These are phyloP conservation scores for Strongylocentrotus purpuratus DNA, from an alignment of 35 echinoderm and acorn worm species.

Conservation along the genomic window DNA sequence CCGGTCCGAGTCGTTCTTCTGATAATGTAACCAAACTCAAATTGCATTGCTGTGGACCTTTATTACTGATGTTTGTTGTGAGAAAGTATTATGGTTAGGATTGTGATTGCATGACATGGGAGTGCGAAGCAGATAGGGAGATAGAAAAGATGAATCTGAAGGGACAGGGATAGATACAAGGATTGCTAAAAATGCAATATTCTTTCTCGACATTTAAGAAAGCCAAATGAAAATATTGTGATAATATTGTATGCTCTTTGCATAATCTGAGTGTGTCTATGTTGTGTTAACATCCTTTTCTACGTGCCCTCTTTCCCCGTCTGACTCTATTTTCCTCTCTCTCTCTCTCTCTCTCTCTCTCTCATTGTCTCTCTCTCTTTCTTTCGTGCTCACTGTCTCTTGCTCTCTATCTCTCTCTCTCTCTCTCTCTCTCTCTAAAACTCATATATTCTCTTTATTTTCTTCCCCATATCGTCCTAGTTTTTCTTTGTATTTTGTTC, in stretches of 20 bases:
- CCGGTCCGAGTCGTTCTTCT: neutral
- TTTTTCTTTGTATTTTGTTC: no score
- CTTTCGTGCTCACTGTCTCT: neutral
- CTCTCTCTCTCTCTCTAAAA: neutral
- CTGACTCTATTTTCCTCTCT: neutral
- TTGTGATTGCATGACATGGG: no score
- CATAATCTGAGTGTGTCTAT: neutral
- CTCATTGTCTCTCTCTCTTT: neutral
- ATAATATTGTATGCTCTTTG: neutral
- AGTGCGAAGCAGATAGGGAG: no score
- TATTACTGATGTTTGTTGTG: no score
- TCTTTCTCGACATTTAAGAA: neutral
- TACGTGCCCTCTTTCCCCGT: no score
- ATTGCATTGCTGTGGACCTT: neutral
- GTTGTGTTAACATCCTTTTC: neutral
- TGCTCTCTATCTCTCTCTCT: neutral
- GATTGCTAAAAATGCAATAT: neutral
- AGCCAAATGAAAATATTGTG: neutral
- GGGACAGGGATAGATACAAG: no score
- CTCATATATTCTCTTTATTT: no score
- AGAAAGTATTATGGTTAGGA: no score
- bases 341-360: neutral
- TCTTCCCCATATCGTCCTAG: no score
- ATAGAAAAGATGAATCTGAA: no score
- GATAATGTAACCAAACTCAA: neutral